phyloP scores from a whole-genome alignment of 1,140 invertebrate species.

The Papilio polyxenes region DNA sequence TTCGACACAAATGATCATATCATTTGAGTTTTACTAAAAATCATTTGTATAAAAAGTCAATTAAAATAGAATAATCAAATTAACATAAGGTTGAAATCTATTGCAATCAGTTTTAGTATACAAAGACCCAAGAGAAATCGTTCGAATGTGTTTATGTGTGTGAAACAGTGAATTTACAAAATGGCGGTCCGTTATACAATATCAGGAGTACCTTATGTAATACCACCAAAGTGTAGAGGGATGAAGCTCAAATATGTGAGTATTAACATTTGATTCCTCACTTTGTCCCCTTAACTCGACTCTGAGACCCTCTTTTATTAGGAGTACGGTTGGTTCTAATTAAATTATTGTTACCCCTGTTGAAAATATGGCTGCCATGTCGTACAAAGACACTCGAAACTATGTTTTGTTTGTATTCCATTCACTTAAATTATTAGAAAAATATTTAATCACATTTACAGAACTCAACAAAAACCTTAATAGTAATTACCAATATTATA shows the following conservation, averaged over 20 bases:
- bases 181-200: neutral
- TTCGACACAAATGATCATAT: too few species aligned
- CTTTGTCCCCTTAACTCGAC: slow-evolving; percentile 13
- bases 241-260: neutral
- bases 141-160: neutral
- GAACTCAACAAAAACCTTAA: too few species aligned
- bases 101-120: too few species aligned
- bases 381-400: neutral
- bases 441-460: neutral
- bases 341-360: neutral
- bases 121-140: too few species aligned
- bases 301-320: neutral
- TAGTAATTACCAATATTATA: too few species aligned
- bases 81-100: too few species aligned
- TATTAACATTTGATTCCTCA: slow-evolving; percentile 20
- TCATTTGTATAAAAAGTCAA: neutral
- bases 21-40: neutral
- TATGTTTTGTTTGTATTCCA: neutral
- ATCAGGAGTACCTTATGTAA: neutral
- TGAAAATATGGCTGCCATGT: neutral
- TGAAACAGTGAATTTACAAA: neutral
- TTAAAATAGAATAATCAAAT: too few species aligned
- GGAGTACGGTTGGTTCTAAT: slow-evolving; percentile 13
- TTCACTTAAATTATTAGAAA: neutral
- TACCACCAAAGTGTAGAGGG: neutral